Evolutionary conservation across 2,113 vertebrate species (phyloP).

Genomic region (Mohoua ochrocephala): DNA sequence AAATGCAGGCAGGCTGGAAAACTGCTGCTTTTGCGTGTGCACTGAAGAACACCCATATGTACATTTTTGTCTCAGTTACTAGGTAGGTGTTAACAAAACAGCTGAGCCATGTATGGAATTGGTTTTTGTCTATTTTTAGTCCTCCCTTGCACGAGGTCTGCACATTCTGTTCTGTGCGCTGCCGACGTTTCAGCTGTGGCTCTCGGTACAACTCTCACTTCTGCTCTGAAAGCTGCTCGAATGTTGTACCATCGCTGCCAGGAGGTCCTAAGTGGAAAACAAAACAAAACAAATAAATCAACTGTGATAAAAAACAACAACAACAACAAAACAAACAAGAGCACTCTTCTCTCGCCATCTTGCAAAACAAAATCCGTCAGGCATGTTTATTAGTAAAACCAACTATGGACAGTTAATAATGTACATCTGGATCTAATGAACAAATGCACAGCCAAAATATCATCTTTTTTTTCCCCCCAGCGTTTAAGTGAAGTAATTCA

Average conservation of each 20-base stretch:
- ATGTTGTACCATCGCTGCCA: neutral
- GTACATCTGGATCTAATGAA: slow-evolving; percentile 68
- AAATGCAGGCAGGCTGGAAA: neutral
- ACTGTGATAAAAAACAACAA: neutral
- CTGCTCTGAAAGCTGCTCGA: neutral
- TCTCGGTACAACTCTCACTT: neutral
- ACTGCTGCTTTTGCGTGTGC: neutral
- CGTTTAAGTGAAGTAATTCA: slow-evolving; percentile 55
- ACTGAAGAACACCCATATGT: neutral
- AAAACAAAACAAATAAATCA: neutral
- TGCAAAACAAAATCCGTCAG: slow-evolving; percentile 24
- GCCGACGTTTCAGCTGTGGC: neutral
- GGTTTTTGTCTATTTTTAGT: neutral
- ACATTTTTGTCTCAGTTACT: neutral
- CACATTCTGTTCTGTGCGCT: neutral
- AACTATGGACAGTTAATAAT: slow-evolving; percentile 24
- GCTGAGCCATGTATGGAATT: neutral
- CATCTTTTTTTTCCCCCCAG: neutral
- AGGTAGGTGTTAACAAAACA: neutral
- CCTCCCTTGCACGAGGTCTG: neutral
- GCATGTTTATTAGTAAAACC: slow-evolving; percentile 33
- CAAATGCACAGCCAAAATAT: slow-evolving; percentile 14
- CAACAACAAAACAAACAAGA: neutral
- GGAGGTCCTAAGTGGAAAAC: neutral
- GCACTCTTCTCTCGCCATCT: neutral